A percentile compares a stretch with the other conserved stretches of the same genome.
phyloP scores from a whole-genome alignment of 2,113 vertebrate species.

The Etheostoma spectabile region DNA sequence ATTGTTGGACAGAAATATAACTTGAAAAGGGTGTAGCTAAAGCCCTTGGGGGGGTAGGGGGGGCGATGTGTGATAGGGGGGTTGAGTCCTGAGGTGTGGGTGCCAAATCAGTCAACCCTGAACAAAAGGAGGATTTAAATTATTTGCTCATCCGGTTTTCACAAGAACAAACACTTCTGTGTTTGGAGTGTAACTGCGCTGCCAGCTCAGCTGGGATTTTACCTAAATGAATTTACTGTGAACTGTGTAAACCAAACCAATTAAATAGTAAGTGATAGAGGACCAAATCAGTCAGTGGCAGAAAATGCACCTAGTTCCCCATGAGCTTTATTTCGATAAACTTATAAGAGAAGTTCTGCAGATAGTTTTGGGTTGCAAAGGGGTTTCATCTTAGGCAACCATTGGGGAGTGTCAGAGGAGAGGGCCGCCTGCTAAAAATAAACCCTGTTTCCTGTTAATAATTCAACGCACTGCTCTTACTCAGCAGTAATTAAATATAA shows the following conservation, averaged over 20 bases:
- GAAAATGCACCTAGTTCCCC: slow-evolving; percentile 46
- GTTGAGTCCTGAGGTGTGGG: slow-evolving; percentile 53
- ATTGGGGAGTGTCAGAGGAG: slow-evolving; percentile 77
- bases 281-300: slow-evolving; percentile 45
- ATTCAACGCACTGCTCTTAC: slow-evolving; percentile 78
- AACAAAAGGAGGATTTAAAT: slow-evolving; percentile 76
- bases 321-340: slow-evolving; percentile 59
- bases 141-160: slow-evolving; percentile 73
- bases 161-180: slow-evolving; percentile 55
- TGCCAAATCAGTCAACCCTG: slow-evolving; percentile 67
- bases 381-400: slow-evolving; percentile 82
- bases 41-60: slow-evolving; percentile 17
- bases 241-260: slow-evolving; percentile 65
- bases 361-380: slow-evolving; percentile 76
- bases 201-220: slow-evolving; percentile 37
- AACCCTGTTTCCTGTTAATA: slow-evolving; percentile 79
- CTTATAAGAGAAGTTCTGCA: slow-evolving; percentile 57
- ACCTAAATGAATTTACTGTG: slow-evolving; percentile 52
- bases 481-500: slow-evolving; percentile 85
- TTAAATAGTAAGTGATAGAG: slow-evolving; percentile 60
- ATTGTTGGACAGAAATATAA: slow-evolving; percentile 59
- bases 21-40: slow-evolving; percentile 68
- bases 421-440: slow-evolving; percentile 78
- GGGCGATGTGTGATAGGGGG: not conserved
- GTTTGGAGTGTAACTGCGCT: slow-evolving; percentile 34